phyloP scores from a whole-genome alignment of 37 sponge, comb jelly and placozoan species.

The Hexactinellida sp. region DNA sequence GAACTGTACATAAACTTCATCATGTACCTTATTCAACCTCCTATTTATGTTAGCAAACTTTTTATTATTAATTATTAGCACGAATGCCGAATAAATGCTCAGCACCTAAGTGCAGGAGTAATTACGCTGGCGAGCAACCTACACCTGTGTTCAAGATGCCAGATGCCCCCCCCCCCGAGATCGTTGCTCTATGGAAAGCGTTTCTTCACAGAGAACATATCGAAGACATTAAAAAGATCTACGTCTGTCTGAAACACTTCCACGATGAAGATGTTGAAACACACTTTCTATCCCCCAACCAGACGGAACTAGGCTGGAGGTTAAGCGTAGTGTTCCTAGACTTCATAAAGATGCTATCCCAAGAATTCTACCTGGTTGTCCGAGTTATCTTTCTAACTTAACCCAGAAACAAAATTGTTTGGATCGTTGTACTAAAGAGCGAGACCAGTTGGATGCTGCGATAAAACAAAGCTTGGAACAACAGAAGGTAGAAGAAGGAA shows the following conservation, averaged over 20 bases:
- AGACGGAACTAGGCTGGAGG: not conserved
- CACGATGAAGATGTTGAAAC: not conserved
- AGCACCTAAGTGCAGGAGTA: not conserved
- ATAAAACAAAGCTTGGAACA: not conserved
- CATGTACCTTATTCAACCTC: too few relatives aligned
- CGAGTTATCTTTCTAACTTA: not conserved
- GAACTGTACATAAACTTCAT: too few relatives aligned
- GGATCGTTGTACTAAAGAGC: not conserved
- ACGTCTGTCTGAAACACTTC: not conserved
- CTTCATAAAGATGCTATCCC: not conserved
- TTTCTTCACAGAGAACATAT: not conserved
- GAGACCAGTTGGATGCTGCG: not conserved
- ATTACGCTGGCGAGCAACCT: not conserved
- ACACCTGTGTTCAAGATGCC: not conserved
- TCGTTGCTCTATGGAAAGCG: not conserved
- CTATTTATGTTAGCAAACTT: too few relatives aligned
- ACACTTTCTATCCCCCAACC: not conserved
- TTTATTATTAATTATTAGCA: not conserved
- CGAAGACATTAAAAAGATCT: not conserved
- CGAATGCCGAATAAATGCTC: not conserved
- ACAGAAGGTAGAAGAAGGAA: not conserved
- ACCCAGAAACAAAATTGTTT: not conserved
- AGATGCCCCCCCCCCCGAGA: not conserved
- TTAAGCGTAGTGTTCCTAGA: not conserved
- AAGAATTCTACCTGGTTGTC: not conserved